Evolutionary conservation across 2,888 invertebrate species (phyloP).

Genomic region (Parascotia fuliginaria): DNA sequence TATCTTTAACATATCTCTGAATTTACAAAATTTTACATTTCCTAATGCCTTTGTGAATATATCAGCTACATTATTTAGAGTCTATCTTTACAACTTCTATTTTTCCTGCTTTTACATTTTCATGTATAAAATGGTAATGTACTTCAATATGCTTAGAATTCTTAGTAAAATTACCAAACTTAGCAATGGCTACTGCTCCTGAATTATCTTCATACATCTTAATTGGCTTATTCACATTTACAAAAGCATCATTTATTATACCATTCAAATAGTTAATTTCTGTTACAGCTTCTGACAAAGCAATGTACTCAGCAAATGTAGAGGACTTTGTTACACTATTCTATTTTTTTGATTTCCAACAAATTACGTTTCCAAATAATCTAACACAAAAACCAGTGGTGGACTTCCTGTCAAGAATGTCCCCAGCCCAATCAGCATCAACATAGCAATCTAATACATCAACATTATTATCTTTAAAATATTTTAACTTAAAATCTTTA

Average conservation of each 20-base stretch:
- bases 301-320: neutral
- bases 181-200: neutral
- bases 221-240: neutral
- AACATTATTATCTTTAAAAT: conserved; percentile 20
- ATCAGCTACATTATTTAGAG: no score
- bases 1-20: no score
- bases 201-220: neutral
- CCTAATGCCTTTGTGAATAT: no score
- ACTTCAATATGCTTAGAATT: conserved; percentile 6
- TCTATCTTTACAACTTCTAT: neutral
- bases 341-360: conserved; percentile 5
- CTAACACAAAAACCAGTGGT: neutral
- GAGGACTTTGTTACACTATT: conserved; percentile 1
- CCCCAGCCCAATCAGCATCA: conserved; percentile 12
- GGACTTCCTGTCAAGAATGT: neutral
- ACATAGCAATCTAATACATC: conserved; percentile 21
- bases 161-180: neutral
- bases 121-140: conserved; percentile 2
- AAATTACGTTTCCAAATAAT: neutral
- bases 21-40: no score
- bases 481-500: conserved; percentile 21
- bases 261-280: conserved; percentile 3
- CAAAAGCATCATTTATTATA: conserved; percentile 6
- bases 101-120: neutral
- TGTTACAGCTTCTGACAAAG: conserved; percentile 11